Evolutionary conservation across 2,888 invertebrate genomes (phyloP), one percentile per base, ranked within the genome.

Genomic region (Nomada flava): DNA sequence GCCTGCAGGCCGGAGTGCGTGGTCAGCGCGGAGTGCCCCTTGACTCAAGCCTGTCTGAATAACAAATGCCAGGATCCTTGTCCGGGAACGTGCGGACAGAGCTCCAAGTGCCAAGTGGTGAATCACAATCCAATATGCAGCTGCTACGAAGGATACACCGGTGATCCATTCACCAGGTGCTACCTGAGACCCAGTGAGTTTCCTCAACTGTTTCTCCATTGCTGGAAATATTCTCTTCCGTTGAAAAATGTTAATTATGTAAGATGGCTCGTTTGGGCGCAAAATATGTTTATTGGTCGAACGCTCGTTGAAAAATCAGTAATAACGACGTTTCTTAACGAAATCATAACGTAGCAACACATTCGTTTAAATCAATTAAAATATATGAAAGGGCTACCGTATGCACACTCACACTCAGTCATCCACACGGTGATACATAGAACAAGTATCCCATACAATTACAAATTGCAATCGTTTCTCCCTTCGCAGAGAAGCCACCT

Each of bases 41-140:
- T 95, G 76, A 96, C 96, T 69, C 96, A 96, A 92, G 96, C 98
- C 9, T 98, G 98, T 91, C 94, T 96, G 57, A 96, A 96, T 87
- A 95, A 96, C 83, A 97, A 96, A 94, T 98, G 98, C 91, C 95
- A 95, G 68, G 96, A 98, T 94, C 98, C 98, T 13, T 98, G 98
- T 88, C 95, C 95, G 2, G 97, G 97, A 67, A 96, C 96, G 60
- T 98, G 98, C 90, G 98, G 97, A 23, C 95, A 96, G 86, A 96
- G 96, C 90, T 96, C 98, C 13, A 95, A 96, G 74, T 98, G 98
- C 88, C 96, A 96, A 93, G 97, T 97, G 29, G 96, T 97, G 82
- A 96, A 97, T 89, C 98, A 98, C 91, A 97, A 97, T 91, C 98
- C 98, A 2, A 95, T 97, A 85, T 98, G 98, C 92, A 96, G 96